Conservation (phyloP, 2,888 invertebrate genomes). For the Lithophane ornitopus region DNA sequence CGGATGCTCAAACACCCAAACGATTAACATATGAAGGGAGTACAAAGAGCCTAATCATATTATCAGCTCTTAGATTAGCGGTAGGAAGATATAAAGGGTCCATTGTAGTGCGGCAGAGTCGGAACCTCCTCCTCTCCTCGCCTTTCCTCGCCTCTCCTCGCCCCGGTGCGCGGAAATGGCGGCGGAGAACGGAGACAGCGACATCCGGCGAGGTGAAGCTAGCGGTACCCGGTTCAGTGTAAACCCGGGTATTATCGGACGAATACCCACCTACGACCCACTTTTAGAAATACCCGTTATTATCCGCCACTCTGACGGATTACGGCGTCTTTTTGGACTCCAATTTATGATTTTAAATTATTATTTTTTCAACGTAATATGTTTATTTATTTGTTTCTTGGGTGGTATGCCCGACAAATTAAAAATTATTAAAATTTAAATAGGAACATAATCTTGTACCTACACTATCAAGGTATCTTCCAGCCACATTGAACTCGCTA, state of each 20-base stretch:
- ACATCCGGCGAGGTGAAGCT: slow-evolving; percentile 85
- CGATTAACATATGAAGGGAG: slow-evolving; percentile 65
- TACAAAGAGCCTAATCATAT: slow-evolving; percentile 81
- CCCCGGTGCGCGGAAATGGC: slow-evolving; percentile 81
- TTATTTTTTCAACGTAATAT: not conserved
- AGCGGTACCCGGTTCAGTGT: slow-evolving; percentile 69
- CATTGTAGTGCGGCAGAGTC: slow-evolving; percentile 81
- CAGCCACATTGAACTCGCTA: too few species aligned
- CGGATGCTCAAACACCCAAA: slow-evolving; percentile 45
- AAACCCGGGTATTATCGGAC: slow-evolving; percentile 65
- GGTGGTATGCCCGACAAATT: too few species aligned
- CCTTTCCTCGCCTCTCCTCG: slow-evolving; percentile 54
- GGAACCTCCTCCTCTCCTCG: slow-evolving; percentile 63
- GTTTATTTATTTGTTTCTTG: too few species aligned
- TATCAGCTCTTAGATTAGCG: slow-evolving; percentile 85
- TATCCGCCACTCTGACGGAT: slow-evolving; percentile 38
- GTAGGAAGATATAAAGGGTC: slow-evolving; percentile 85
- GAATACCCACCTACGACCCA: slow-evolving; percentile 62
- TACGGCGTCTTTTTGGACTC: slow-evolving; percentile 21
- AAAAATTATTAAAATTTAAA: too few species aligned
- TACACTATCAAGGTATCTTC: too few species aligned
- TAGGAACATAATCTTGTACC: too few species aligned
- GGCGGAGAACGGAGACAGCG: slow-evolving; percentile 88
- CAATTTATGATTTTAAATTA: slow-evolving; percentile 18
- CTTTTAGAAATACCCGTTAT: slow-evolving; percentile 55